phyloP scores from a whole-genome alignment of 2,797 vertebrate species.

The Xyrichtys novacula region DNA sequence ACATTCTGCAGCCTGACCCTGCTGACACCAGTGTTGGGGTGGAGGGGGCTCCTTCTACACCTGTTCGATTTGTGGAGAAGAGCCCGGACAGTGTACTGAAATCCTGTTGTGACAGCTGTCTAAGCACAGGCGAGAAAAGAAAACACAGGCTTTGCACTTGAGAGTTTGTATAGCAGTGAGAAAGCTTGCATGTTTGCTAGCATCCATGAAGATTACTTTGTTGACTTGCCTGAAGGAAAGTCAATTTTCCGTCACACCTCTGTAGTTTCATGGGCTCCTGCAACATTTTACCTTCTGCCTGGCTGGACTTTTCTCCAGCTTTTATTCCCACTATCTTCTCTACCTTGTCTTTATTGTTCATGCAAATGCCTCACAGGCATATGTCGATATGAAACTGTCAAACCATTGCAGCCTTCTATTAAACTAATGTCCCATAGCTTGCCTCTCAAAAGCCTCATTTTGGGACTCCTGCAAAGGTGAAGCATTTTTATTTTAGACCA shows the following conservation, averaged over 20 bases:
- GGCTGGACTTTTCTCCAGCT: background rate
- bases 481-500: background rate
- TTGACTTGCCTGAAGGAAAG: background rate
- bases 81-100: slow-evolving; percentile 44
- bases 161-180: background rate
- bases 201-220: background rate
- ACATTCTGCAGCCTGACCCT: slow-evolving; percentile 46
- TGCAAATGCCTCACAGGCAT: slow-evolving; percentile 28
- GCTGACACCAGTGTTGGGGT: slow-evolving; percentile 4
- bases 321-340: slow-evolving; percentile 2
- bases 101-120: slow-evolving; percentile 78
- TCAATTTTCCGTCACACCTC: slow-evolving; percentile 23
- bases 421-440: slow-evolving; percentile 2
- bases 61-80: slow-evolving; percentile 50
- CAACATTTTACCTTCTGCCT: background rate
- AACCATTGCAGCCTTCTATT: slow-evolving; percentile 12
- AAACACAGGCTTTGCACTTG: slow-evolving; percentile 5
- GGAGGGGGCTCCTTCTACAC: slow-evolving; percentile 51
- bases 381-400: slow-evolving; percentile 11
- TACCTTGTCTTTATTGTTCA: background rate
- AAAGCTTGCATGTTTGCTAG: slow-evolving; percentile 1
- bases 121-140: slow-evolving; percentile 30
- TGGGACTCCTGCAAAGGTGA: slow-evolving; percentile 7
- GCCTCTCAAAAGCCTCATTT: slow-evolving; percentile 21
- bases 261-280: slow-evolving; percentile 23